Evolutionary conservation across 2,888 invertebrate genomes (phyloP), one percentile per base, ranked within the genome.

Genomic region (Sympetrum striolatum): DNA sequence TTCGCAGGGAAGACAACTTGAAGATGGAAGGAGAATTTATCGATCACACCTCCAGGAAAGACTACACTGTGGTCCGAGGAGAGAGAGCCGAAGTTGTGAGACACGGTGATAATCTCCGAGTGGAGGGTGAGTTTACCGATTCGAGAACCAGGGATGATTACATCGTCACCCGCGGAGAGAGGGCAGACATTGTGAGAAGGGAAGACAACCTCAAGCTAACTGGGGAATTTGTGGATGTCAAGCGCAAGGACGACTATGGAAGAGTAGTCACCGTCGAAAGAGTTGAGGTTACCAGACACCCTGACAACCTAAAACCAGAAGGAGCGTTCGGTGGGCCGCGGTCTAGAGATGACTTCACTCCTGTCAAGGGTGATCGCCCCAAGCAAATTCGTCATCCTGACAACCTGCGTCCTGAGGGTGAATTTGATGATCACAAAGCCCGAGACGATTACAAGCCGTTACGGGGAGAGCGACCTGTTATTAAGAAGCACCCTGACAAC

Each of bases 121-220:
- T 93, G 25, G 92, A 92, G 60, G 93, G 92, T 15, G 92, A 92
- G 10, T 92, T 92, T 81, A 44, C n/a, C 22, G 92, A 53, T 93
- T 94, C 91, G 94, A 94, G 92, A 86, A 91, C 86, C 44, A 91
- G 82, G 44, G 91, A 91, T 58, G 93, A 95, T 95, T 64, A 96
- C 96, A 92, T 94, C 96, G 82, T 96, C 96, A 18, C 96, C 91
- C 95, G 95, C 92, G 94, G 95, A 91, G 96, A 81, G 93, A 91
- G 94, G 93, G 93, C 93, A 92, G 48, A 93, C 39, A 94, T 93
- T 8, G 95, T 94, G 91, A 96, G 95, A 92, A 96, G 96, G 0
- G 93, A 95, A n/a, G n/a, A n/a, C n/a, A 96, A 96, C 93, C 93
- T 96, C 0, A 95, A 95, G 92, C 94, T 95, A 12, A 96, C 96